A percentile compares a stretch with the other conserved stretches of the same genome.
Conservation (phyloP, 2,113 vertebrate genomes). For the Chinchilla lanigera region DNA sequence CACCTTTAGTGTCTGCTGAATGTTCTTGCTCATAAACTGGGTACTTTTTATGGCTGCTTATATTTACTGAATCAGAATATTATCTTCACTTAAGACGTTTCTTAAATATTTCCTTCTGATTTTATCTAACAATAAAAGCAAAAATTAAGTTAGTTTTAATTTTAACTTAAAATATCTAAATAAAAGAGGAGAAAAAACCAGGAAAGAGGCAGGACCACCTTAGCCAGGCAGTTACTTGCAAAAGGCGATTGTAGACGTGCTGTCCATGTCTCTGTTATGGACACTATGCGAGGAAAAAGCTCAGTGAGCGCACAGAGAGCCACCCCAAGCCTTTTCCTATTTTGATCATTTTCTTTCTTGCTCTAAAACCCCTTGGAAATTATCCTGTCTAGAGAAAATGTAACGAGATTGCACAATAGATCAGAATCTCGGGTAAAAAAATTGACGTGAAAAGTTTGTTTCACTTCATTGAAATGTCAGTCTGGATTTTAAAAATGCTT, state of each 20-base stretch:
- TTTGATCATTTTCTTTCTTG: neutral
- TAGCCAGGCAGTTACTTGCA: neutral
- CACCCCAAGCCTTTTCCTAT: neutral
- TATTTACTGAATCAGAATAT: neutral
- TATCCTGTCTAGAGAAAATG: neutral
- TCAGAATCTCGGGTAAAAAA: neutral
- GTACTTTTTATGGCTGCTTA: neutral
- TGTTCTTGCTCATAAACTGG: neutral
- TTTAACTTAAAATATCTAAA: neutral
- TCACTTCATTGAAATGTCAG: conserved; percentile 18
- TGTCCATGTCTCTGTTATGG: neutral
- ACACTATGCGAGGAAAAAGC: neutral
- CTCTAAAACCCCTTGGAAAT: neutral
- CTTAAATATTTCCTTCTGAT: neutral
- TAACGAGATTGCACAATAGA: neutral
- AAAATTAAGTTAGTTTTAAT: neutral
- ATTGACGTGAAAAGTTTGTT: neutral
- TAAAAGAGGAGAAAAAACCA: neutral
- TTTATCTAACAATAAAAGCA: neutral
- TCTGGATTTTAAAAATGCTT: neutral
- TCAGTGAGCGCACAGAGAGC: neutral
- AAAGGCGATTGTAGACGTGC: neutral
- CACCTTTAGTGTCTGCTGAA: neutral
- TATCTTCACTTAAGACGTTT: neutral
- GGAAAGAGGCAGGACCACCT: neutral